Evolutionary conservation across 2,888 invertebrate genomes (phyloP).

Genomic region (Sicus ferrugineus): DNA sequence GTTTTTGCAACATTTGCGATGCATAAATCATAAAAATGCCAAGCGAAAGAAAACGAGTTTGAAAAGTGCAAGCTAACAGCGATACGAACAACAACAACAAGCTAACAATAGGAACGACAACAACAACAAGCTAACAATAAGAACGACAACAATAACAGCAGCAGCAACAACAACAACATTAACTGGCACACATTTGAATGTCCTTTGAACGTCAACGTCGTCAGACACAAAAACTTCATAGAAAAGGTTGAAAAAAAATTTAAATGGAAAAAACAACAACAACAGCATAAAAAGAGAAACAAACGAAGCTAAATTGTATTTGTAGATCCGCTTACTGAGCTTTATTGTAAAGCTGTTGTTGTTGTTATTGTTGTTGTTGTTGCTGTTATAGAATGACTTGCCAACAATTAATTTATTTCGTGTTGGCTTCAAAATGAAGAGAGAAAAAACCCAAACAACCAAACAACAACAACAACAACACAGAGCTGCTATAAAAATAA

Average conservation of each 20-base stretch:
- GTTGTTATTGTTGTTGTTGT: constrained; percentile 1
- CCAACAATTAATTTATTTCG: constrained; percentile 20
- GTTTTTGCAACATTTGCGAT: background rate
- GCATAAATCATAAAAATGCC: background rate
- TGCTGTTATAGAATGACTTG: constrained; percentile 10
- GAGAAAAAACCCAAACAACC: no score
- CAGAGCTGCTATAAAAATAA: background rate
- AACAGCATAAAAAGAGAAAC: background rate
- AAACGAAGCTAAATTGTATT: background rate
- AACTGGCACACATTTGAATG: background rate
- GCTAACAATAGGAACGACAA: background rate
- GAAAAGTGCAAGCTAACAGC: background rate
- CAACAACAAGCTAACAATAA: background rate
- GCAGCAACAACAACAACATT: background rate
- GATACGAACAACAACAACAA: background rate
- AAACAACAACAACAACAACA: background rate
- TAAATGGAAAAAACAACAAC: background rate
- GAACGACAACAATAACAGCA: background rate
- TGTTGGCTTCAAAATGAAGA: background rate
- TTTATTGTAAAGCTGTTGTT: background rate
- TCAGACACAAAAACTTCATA: background rate
- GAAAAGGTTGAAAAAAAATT: background rate
- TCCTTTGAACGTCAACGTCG: background rate
- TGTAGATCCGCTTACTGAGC: background rate
- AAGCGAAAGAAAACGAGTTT: background rate